Evolutionary conservation across 2,888 invertebrate genomes (phyloP), one percentile per base, ranked within the genome.

Genomic region (Octodonta nipae): DNA sequence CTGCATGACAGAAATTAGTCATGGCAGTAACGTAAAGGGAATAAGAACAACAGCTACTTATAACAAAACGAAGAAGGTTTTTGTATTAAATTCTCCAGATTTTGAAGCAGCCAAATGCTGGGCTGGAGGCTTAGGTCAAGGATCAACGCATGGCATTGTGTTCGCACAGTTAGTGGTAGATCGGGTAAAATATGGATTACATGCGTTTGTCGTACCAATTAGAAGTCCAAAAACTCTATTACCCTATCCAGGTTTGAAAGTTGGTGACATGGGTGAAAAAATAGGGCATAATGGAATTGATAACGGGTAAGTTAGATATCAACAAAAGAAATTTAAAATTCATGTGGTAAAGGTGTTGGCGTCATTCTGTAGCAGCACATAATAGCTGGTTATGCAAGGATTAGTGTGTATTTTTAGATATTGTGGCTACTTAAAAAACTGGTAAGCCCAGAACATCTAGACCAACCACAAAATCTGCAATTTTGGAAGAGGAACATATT

Each of bases 261-360:
- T 92, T 0, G 92, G 92, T 0, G 93, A 95, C 56, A 73, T 95
- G 65, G 95, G 95, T 1, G 83, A 84, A 57, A 95, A 95, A 63
- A 68, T 86, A 25, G 92, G 86, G 0, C 68, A 89, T 5, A 88
- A 93, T 60, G 92, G 89, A 2, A 62, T 93, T 24, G 95, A 95
- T 57, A 95, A 95, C 65, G 95, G 95, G 83, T 85, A 54, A 55
- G 44, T 8, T 20, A n/a, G 24, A 11, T n/a, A n/a, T n/a, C n/a
- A n/a, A n/a, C n/a, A n/a, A n/a, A n/a, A n/a, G n/a, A n/a, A n/a
- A n/a, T n/a, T n/a, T n/a, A n/a, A n/a, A n/a, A n/a, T n/a, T n/a
- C n/a, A n/a, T n/a, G n/a, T n/a, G n/a, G n/a, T n/a, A n/a, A n/a
- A n/a, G n/a, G n/a, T n/a, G n/a, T n/a, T n/a, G n/a, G n/a, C n/a